These are phyloP conservation scores for Teleiodes luculella DNA, from an alignment of 2,888 invertebrate species.

Conservation along the genomic window DNA sequence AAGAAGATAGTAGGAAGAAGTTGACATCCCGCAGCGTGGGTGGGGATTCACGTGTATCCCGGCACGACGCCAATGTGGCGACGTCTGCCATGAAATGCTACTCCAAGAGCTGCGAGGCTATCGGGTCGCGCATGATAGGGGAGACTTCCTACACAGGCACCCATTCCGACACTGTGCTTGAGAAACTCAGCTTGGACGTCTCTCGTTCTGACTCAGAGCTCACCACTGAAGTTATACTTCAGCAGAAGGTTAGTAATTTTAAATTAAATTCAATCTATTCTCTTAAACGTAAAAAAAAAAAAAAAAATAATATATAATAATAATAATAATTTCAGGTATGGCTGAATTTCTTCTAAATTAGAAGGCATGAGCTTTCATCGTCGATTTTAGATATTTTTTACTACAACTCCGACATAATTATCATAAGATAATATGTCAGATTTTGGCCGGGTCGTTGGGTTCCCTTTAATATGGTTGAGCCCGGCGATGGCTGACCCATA, in stretches of 20 bases:
- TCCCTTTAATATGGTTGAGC: too few relatives aligned
- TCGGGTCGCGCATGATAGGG: constrained; percentile 42
- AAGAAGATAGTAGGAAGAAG: neutral
- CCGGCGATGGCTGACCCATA: too few relatives aligned
- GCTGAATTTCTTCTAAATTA: too few relatives aligned
- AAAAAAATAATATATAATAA: too few relatives aligned
- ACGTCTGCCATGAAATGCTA: constrained; percentile 51
- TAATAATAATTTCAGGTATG: too few relatives aligned
- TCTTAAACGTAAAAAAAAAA: too few relatives aligned
- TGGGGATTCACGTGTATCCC: constrained; percentile 40
- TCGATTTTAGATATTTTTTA: too few relatives aligned
- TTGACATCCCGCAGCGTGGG: constrained; percentile 52
- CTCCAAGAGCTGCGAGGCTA: constrained; percentile 68
- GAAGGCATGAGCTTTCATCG: too few relatives aligned
- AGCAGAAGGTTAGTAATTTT: constrained; percentile 36
- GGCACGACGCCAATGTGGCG: constrained; percentile 55
- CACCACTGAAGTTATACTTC: constrained; percentile 33
- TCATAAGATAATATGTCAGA: too few relatives aligned
- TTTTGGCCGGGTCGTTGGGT: too few relatives aligned
- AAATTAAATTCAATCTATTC: neutral
- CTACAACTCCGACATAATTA: too few relatives aligned
- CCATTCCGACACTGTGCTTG: constrained; percentile 59
- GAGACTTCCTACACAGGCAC: constrained; percentile 45
- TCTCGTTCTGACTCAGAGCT: constrained; percentile 40
- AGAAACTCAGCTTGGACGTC: constrained; percentile 52